Evolutionary conservation across 1,140 invertebrate species (phyloP).

Genomic region (Zaprionus gabonicus): DNA sequence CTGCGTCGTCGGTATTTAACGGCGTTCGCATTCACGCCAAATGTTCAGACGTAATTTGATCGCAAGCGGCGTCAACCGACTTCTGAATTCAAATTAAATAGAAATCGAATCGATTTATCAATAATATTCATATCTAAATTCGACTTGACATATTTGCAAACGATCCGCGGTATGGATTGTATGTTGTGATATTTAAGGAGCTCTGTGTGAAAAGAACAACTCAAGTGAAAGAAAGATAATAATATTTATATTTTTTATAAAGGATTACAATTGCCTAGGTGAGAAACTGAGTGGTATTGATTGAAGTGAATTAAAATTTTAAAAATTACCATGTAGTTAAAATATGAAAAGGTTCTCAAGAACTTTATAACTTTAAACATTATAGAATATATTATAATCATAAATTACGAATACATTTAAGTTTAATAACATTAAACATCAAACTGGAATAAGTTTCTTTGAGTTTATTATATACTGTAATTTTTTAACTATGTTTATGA

Average conservation of each 20-base stretch:
- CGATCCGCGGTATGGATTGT: conserved; percentile 11
- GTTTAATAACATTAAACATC: neutral
- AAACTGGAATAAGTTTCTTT: neutral
- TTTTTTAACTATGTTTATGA: neutral
- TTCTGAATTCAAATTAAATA: conserved; percentile 22
- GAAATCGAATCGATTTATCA: conserved; percentile 13
- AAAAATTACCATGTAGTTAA: too few species aligned
- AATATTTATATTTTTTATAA: neutral
- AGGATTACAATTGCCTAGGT: neutral
- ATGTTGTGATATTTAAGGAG: conserved; percentile 38
- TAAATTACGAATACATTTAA: neutral
- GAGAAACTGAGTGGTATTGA: neutral
- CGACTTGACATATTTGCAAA: conserved; percentile 1
- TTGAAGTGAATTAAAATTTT: neutral
- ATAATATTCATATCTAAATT: conserved; percentile 14
- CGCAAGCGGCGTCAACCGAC: conserved; percentile 21
- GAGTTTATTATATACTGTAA: neutral
- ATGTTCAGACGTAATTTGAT: conserved; percentile 62
- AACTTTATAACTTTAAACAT: neutral
- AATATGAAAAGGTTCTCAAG: too few species aligned
- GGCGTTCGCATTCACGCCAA: conserved; percentile 42
- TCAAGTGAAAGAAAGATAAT: neutral
- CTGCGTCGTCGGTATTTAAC: conserved; percentile 48
- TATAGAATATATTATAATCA: neutral
- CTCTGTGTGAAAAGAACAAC: conserved; percentile 7